These are phyloP conservation scores for Rhagologus leucostigma DNA, from an alignment of 2,113 vertebrate species.

Conservation along the genomic window DNA sequence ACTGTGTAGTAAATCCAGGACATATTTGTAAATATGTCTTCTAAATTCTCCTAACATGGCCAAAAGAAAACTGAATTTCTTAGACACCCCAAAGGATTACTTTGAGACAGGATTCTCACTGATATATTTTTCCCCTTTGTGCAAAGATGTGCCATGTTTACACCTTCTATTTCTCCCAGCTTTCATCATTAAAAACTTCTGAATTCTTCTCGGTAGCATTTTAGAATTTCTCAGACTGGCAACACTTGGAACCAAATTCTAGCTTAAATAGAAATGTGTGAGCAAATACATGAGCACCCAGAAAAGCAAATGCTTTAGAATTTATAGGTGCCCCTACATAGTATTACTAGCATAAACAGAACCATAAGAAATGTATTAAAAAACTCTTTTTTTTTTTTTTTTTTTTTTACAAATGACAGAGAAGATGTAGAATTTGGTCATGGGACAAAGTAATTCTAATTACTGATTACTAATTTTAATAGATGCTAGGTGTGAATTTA, in stretches of 20 bases:
- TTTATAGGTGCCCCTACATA: background rate
- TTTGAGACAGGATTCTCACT: background rate
- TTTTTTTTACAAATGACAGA: background rate
- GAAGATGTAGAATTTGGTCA: background rate
- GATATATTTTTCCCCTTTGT: background rate
- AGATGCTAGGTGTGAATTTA: background rate
- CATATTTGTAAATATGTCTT: background rate
- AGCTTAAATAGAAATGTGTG: background rate
- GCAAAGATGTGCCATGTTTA: background rate
- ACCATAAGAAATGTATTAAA: background rate
- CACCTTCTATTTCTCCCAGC: background rate
- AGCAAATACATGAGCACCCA: background rate
- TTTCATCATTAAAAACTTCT: background rate
- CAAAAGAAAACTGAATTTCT: background rate
- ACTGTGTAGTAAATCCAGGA: background rate
- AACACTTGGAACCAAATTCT: background rate
- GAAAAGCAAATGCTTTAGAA: background rate
- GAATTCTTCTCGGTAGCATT: background rate
- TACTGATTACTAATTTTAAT: background rate
- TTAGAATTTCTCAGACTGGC: background rate
- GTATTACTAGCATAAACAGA: background rate
- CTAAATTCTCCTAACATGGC: background rate
- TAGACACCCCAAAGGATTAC: background rate
- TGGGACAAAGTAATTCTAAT: background rate
- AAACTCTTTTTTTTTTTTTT: background rate